phyloP scores from a whole-genome alignment of 1,140 invertebrate species.

The Apis florea region DNA sequence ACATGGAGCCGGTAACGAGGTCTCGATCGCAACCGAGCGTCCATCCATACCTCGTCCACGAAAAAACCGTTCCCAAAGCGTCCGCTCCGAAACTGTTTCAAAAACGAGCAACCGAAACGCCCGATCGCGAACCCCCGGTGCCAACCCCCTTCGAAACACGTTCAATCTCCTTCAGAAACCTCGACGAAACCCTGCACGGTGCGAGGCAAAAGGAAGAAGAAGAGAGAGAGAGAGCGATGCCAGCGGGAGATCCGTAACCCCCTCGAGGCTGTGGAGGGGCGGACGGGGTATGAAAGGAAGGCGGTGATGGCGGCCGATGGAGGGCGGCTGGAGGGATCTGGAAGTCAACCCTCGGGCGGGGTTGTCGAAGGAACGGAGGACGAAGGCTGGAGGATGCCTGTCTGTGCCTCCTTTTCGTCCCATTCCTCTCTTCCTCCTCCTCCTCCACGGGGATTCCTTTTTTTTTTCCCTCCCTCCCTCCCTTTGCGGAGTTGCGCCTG shows the following conservation, averaged over 20 bases:
- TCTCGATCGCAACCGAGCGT: background rate
- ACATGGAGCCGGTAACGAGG: background rate
- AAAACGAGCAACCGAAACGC: slow-evolving; percentile 11
- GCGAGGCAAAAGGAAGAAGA: background rate
- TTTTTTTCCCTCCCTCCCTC: too few species aligned
- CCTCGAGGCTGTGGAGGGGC: slow-evolving; percentile 10
- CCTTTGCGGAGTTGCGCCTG: slow-evolving; percentile 72
- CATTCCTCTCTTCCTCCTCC: slow-evolving; percentile 60
- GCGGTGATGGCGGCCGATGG: slow-evolving; percentile 57
- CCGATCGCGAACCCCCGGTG: too few species aligned
- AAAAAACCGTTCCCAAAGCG: background rate
- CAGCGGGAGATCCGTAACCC: slow-evolving; percentile 5
- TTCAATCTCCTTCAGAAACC: slow-evolving; percentile 33
- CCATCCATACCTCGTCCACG: background rate
- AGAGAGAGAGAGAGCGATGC: background rate
- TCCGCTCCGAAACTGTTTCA: background rate
- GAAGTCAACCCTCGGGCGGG: slow-evolving; percentile 64
- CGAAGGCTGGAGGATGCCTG: slow-evolving; percentile 37
- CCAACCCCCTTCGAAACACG: slow-evolving; percentile 43
- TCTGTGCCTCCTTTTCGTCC: slow-evolving; percentile 44
- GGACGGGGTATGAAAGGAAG: slow-evolving; percentile 37
- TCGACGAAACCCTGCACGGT: slow-evolving; percentile 26
- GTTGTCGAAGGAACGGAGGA: slow-evolving; percentile 50
- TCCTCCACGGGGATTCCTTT: slow-evolving; percentile 63
- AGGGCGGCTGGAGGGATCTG: slow-evolving; percentile 60